Base-by-base conservation (phyloP, 2,113 vertebrate genomes). In the Sapayoa aenigma region DNA sequence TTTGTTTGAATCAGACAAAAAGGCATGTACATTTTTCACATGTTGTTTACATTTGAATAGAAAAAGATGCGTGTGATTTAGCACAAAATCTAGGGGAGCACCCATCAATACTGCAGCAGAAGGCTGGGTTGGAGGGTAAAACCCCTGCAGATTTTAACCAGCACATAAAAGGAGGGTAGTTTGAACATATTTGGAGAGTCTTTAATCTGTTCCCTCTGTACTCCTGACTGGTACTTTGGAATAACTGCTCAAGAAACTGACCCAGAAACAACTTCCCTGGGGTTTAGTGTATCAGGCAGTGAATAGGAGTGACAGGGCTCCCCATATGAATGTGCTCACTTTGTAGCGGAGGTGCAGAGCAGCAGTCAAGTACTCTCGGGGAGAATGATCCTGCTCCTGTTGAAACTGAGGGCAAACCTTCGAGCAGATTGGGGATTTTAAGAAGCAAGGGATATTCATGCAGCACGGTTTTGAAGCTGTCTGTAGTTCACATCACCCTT, bases 181-280 rank as follows among this genome's bases (percentile, higher is more conserved):
- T 31, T 46, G 78, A 58, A 94, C 93, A 75, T 13, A 4, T n/a
- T 42, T 47, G 16, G 8, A 9, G 68, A 66, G 21, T 66, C 87
- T 84, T 41, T 41, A 65, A 27, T 21, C 68, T 90, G 56, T 87
- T 52, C 68, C 39, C 60, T 96, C 86, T 21, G 0, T n/a, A 4
- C 8, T 95, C 93, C 95, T 73, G 79, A 37, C 84, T 62, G 0
- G 90, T 76, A 90, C 83, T 96, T 96, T 33, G 76, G 44, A 93
- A 75, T 41, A 86, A 58, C 92, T 71, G 76, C 4, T 7, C 60
- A 68, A 88, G 68, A 95, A 47, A 27, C 65, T 96, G 95, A 92
- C 93, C 88, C 76, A 94, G 93, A 95, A 95, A 96, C 66, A 68
- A 47, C 83, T 94, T 95, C 92, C 76, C 93, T 33, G 83, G 92